Evolutionary conservation across 2,888 invertebrate genomes (phyloP), one percentile per base, ranked within the genome.

Genomic region (Bombylius major): DNA sequence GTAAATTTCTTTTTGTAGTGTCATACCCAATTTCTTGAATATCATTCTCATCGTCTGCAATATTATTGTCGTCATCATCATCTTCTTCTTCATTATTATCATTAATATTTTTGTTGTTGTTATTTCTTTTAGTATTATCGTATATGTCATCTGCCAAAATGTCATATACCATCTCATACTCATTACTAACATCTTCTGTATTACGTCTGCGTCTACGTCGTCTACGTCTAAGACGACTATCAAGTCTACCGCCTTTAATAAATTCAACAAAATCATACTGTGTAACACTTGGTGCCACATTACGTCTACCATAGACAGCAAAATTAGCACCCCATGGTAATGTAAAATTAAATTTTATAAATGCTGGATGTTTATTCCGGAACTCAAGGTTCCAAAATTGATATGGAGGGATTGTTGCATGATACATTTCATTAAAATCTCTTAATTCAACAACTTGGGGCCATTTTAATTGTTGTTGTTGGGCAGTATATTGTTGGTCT

Each of bases 231-330:
- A 88, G 75, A 64, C 87, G 79, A 66, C 88, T 87, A 68, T 89
- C 89, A 59, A 89, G 80, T 57, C 89, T 78, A 52, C 89, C 89
- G 42, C 89, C 89, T 68, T 89, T 87, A 64, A 96, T 87, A 70
- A 95, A 91, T 78, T 96, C 92, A 63, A 91, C 91, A 75, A 97
- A 95, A 73, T 98, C 97, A 75, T 96, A 93, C 76, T 94, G 92
- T 60, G 96, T 95, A 67, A 97, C 91, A 69, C 96, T 92, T 13
- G 98, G 98, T 44, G 92, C 90, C 55, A 93, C 90, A 75, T 95
- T 96, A 65, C 94, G 82, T 63, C 97, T 81, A 39, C 95, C 95
- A 74, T 97, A 95, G 60, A 98, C 87, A 52, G 96, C 98, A 69
- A 98, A 91, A 76, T 91, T 92, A 53, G 90, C 89, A 65, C 90